Conservation (phyloP, 2,888 invertebrate genomes). For the Caenorhabditis macrosperma region DNA sequence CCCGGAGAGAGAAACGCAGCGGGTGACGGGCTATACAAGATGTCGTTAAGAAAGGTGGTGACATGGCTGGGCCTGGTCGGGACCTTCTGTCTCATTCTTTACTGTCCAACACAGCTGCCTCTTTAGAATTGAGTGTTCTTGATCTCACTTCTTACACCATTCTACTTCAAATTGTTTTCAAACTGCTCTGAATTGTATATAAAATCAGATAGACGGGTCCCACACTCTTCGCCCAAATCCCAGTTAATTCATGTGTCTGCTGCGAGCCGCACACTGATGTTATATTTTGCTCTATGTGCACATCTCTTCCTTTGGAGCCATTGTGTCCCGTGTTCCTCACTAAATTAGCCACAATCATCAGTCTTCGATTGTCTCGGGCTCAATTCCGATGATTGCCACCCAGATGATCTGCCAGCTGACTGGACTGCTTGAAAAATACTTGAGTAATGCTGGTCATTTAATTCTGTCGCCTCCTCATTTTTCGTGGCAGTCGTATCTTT, state of each 20-base stretch:
- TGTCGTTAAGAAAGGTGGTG: slow-evolving; percentile 32
- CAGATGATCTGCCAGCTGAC: slow-evolving; percentile 21
- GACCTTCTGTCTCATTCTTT: not conserved
- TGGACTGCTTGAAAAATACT: slow-evolving; percentile 34
- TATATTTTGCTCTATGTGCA: slow-evolving; percentile 11
- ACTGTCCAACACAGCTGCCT: not conserved
- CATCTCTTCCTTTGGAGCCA: slow-evolving; percentile 7
- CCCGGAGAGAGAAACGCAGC: slow-evolving; percentile 20
- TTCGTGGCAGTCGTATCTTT: slow-evolving; percentile 14
- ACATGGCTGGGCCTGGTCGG: not conserved
- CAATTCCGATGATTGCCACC: not conserved
- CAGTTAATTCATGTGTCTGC: slow-evolving; percentile 52
- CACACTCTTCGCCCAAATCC: slow-evolving; percentile 29
- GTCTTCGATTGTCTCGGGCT: not conserved
- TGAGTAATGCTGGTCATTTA: slow-evolving; percentile 29
- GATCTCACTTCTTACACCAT: not conserved
- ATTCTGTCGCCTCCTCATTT: slow-evolving; percentile 17
- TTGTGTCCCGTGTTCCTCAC: not conserved
- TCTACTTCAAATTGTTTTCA: not conserved
- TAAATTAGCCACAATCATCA: slow-evolving; percentile 32
- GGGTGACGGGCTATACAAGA: slow-evolving; percentile 16
- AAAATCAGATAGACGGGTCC: slow-evolving; percentile 13
- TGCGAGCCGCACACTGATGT: not conserved
- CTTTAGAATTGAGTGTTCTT: not conserved
- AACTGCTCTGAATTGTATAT: not conserved